Evolutionary conservation across 2,113 vertebrate genomes (phyloP).

Genomic region (Ibidorhyncha struthersii): DNA sequence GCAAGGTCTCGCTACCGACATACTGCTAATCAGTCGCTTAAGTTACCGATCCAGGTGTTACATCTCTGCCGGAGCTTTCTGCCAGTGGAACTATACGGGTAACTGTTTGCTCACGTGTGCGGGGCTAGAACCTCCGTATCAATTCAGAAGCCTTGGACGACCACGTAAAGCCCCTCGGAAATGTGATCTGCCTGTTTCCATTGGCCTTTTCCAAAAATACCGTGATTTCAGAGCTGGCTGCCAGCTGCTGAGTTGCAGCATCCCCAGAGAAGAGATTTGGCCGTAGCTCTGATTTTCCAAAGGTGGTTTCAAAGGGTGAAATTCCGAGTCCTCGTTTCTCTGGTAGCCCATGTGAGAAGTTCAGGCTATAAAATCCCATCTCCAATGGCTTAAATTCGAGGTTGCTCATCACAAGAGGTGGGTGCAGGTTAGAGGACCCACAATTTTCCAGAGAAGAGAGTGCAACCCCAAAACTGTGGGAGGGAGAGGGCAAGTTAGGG

Average conservation of each 20-base stretch:
- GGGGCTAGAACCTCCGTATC: background rate
- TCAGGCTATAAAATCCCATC: background rate
- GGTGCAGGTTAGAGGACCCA: background rate
- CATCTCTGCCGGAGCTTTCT: background rate
- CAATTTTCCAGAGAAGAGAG: background rate
- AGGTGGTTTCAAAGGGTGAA: background rate
- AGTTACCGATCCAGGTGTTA: background rate
- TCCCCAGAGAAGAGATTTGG: background rate
- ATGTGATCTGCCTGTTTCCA: background rate
- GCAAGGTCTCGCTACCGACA: background rate
- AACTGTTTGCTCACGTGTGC: background rate
- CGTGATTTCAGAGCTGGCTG: background rate
- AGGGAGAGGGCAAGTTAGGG: background rate
- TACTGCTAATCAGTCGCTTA: background rate
- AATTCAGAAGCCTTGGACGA: background rate
- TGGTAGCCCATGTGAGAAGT: background rate
- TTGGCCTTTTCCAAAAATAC: background rate
- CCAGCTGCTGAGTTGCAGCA: fast-evolving
- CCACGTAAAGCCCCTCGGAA: background rate
- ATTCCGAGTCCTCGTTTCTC: background rate
- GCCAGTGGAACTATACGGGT: background rate
- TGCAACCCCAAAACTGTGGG: background rate
- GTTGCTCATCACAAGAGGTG: background rate
- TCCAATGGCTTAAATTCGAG: background rate
- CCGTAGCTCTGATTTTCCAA: background rate